Evolutionary conservation across 2,888 invertebrate species (phyloP).

Genomic region (Hemistola chrysoprasaria): DNA sequence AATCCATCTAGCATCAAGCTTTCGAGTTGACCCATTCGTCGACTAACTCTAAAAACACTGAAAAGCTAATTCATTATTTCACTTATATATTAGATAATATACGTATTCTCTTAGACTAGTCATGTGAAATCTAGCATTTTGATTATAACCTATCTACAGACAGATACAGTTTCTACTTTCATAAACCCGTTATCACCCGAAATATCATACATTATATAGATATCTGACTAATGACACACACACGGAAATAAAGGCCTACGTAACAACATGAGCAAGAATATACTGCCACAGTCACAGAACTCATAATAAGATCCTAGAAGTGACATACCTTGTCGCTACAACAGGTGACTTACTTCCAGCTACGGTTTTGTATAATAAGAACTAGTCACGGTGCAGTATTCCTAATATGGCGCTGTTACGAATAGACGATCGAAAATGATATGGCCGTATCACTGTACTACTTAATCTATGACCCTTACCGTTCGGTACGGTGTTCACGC

Average conservation of each 20-base stretch:
- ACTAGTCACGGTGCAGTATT: no score
- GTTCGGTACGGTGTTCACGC: no score
- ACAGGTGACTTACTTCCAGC: no score
- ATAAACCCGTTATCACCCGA: conserved; percentile 76
- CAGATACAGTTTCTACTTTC: conserved; percentile 56
- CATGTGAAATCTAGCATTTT: conserved; percentile 64
- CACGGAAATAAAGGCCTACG: conserved; percentile 1
- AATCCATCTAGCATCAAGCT: conserved; percentile 73
- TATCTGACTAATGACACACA: conserved; percentile 4
- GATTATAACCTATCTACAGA: conserved; percentile 73
- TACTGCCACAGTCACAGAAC: no score
- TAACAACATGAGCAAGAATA: no score
- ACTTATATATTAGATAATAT: conserved; percentile 53
- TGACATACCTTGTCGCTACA: no score
- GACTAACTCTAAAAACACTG: conserved; percentile 82
- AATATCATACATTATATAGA: conserved; percentile 37
- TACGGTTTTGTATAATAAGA: no score
- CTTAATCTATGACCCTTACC: no score
- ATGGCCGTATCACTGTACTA: no score
- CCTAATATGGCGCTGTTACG: no score
- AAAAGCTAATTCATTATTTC: conserved; percentile 73
- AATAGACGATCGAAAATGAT: no score
- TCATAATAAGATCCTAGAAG: no score
- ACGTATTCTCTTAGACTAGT: conserved; percentile 43
- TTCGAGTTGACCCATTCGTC: conserved; percentile 78